These are phyloP conservation scores for Melinopterus prodromus DNA, from an alignment of 2,888 invertebrate genomes.

Conservation along the genomic window DNA sequence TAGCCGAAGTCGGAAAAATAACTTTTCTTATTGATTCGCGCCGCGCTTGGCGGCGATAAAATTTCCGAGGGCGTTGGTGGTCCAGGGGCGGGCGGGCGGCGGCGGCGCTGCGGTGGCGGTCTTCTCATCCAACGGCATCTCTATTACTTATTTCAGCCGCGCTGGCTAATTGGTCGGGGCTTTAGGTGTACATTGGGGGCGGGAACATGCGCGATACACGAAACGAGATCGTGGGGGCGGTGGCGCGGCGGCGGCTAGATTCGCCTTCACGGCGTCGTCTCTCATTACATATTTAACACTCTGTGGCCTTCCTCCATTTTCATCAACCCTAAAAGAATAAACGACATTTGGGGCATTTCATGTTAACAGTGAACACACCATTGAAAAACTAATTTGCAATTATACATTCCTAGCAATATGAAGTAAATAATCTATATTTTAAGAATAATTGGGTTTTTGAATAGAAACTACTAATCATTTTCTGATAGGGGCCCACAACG, in stretches of 20 bases:
- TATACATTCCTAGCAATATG: no score
- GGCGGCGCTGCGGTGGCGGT: conserved; percentile 6
- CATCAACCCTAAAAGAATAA: background rate
- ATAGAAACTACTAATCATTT: no score
- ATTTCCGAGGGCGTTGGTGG: conserved; percentile 10
- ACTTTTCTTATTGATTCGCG: conserved; percentile 17
- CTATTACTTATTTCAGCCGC: conserved; percentile 45
- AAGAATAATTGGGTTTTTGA: no score
- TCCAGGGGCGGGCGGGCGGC: conserved; percentile 15
- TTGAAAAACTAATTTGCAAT: conserved; percentile 9
- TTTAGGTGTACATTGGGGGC: conserved; percentile 59
- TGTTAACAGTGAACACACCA: background rate
- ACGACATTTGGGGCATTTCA: no score
- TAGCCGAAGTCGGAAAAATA: conserved; percentile 9
- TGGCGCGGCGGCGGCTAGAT: conserved; percentile 61
- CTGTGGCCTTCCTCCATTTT: background rate
- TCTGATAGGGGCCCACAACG: no score
- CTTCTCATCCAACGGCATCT: conserved; percentile 33
- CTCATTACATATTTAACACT: conserved; percentile 40
- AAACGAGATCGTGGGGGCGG: conserved; percentile 50
- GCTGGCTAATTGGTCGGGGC: conserved; percentile 60
- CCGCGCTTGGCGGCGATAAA: background rate
- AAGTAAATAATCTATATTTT: no score
- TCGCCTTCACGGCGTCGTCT: conserved; percentile 33
- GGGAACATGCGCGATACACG: conserved; percentile 55